Evolutionary conservation across 2,113 vertebrate genomes (phyloP).

Genomic region (Cynoglossus semilaevis): DNA sequence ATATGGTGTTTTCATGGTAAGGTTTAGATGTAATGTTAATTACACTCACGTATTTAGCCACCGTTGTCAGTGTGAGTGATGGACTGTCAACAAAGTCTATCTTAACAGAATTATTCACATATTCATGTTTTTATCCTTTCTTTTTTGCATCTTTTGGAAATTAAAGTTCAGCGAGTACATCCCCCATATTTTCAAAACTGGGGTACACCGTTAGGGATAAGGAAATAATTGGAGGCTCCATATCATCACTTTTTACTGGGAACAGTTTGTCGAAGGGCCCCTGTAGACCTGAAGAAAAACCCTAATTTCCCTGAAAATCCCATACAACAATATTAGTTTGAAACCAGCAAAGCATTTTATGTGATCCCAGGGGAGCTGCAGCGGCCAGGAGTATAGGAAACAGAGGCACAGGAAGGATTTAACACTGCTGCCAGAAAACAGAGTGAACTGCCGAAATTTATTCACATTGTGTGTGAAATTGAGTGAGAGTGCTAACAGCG

Average conservation of each 20-base stretch:
- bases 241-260: conserved; percentile 84
- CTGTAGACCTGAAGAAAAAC: conserved; percentile 49
- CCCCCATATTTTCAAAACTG: conserved; percentile 1
- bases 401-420: conserved; percentile 32
- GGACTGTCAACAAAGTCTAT: too few relatives aligned
- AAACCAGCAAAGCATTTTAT: conserved; percentile 58
- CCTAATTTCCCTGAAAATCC: conserved; percentile 69
- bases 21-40: too few relatives aligned
- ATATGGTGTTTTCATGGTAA: too few relatives aligned
- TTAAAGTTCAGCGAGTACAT: too few relatives aligned
- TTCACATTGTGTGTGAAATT: conserved; percentile 3
- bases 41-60: too few relatives aligned
- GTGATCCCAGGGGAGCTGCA: conserved; percentile 42
- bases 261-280: conserved; percentile 50
- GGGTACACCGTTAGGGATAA: conserved; percentile 5
- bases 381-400: conserved; percentile 40
- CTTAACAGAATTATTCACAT: too few relatives aligned
- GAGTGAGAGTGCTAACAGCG: not conserved
- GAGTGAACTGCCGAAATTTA: conserved; percentile 11
- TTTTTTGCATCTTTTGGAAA: too few relatives aligned
- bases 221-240: conserved; percentile 79
- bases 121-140: too few relatives aligned
- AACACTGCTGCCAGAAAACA: conserved; percentile 14
- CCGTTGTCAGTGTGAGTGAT: too few relatives aligned
- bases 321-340: conserved; percentile 66